Conservation (phyloP, 2,113 vertebrate genomes). For the Dissostichus mawsoni region DNA sequence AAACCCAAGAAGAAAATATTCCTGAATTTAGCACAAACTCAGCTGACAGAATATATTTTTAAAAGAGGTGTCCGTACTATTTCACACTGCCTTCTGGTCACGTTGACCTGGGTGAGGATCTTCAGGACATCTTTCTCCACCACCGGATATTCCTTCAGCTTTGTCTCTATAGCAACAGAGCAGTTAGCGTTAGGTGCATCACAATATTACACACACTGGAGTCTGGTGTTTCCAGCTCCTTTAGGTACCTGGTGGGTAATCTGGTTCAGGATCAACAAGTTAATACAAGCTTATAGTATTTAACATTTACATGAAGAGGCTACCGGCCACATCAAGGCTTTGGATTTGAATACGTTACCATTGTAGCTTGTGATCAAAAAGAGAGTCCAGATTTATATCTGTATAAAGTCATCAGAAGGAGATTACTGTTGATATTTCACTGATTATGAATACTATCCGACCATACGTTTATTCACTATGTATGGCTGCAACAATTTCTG, state of each 20-base stretch:
- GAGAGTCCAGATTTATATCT: too few relatives aligned
- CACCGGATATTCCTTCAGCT: slow-evolving; percentile 88
- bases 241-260: not conserved
- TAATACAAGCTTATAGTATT: not conserved
- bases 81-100: slow-evolving; percentile 89
- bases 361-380: not conserved
- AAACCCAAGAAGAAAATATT: too few relatives aligned
- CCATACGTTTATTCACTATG: not conserved
- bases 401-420: too few relatives aligned
- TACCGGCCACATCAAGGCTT: not conserved
- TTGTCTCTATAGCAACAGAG: slow-evolving; percentile 81
- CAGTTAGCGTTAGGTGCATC: not conserved
- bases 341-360: not conserved
- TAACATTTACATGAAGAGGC: not conserved
- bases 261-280: not conserved
- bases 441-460: not conserved
- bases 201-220: not conserved
- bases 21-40: too few relatives aligned
- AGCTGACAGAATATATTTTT: too few relatives aligned
- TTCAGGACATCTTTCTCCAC: slow-evolving; percentile 88
- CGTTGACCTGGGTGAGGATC: slow-evolving; percentile 96
- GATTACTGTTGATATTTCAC: not conserved
- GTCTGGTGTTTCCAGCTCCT: not conserved
- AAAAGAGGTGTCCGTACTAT: slow-evolving; percentile 71
- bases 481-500: too few relatives aligned